Base-by-base conservation (phyloP, 1,140 invertebrate species). In the Drosophila quadrilineata region DNA sequence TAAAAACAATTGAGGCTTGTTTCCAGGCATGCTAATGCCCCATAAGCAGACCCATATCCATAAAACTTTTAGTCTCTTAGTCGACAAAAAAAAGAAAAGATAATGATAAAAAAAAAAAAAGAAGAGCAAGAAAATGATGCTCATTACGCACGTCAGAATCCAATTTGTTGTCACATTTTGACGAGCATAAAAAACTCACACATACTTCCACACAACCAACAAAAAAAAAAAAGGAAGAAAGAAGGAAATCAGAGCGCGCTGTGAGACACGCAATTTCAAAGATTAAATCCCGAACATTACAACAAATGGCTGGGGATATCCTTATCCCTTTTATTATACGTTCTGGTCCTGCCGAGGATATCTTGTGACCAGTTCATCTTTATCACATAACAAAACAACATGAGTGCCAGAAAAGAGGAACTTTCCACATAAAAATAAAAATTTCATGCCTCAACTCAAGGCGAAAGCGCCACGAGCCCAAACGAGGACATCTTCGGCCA, bases 161-260 rank as follows among this genome's bases (percentile, higher is more conserved):
- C 76, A 82, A 85, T 82, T 82, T 85, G 73, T 84, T 85, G 77
- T 77, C 79, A 85, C 77, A 85, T 70, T 66, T 62, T 84, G 59
- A 76, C 52, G 56, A 57, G 65, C 62, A 71, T 70, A 65, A 74
- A 85, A 80, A n/a, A n/a, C n/a, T n/a, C n/a, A n/a, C n/a, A n/a
- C n/a, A n/a, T n/a, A n/a, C n/a, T n/a, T n/a, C n/a, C n/a, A n/a
- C n/a, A n/a, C n/a, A n/a, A n/a, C n/a, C n/a, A n/a, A n/a, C n/a
- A n/a, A 70, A 65, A 21, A 33, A 49, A 35, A 10, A 17, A 53
- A 35, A 46, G 14, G 10, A 21, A 38, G 35, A 28, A 8, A 12
- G 40, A 38, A 62, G 21, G 36, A 33, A 77, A 65, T 64, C 65
- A 77, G 76, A 85, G 63, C 50, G 38, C 60, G 57, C 40, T 50